Conservation (phyloP, 2,888 invertebrate genomes). For the Standfussiana lucernea region DNA sequence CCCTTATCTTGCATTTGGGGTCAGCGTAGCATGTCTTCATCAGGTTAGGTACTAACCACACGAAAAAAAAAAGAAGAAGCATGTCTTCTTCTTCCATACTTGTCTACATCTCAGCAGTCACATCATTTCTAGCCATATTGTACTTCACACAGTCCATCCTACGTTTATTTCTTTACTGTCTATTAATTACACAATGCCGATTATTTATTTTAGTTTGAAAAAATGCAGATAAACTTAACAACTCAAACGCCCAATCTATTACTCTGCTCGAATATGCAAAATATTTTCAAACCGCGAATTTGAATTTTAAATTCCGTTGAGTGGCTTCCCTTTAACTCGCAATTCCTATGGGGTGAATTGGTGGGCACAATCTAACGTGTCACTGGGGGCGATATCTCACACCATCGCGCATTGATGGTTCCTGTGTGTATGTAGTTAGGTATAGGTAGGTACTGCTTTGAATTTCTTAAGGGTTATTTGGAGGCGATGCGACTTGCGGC, state of each 20-base stretch:
- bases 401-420: slow-evolving; percentile 32
- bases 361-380: slow-evolving; percentile 64
- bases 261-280: slow-evolving; percentile 11
- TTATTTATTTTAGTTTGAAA: background rate
- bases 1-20: too few species aligned
- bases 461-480: slow-evolving; percentile 24
- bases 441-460: slow-evolving; percentile 15
- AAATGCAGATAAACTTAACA: background rate
- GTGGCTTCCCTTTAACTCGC: slow-evolving; percentile 57
- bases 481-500: too few species aligned
- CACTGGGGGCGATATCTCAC: slow-evolving; percentile 53
- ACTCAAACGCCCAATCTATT: background rate
- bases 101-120: too few species aligned
- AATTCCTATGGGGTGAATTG: slow-evolving; percentile 64
- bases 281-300: slow-evolving; percentile 43
- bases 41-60: too few species aligned
- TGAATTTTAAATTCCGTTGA: slow-evolving; percentile 58
- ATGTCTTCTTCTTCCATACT: too few species aligned
- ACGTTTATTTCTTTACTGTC: too few species aligned
- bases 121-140: too few species aligned
- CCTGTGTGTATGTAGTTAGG: slow-evolving; percentile 13
- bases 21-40: too few species aligned
- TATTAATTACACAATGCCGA: background rate
- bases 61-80: too few species aligned
- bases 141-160: too few species aligned